These are phyloP conservation scores for Calliopum simillimum DNA, from an alignment of 2,888 invertebrate genomes.

Conservation along the genomic window DNA sequence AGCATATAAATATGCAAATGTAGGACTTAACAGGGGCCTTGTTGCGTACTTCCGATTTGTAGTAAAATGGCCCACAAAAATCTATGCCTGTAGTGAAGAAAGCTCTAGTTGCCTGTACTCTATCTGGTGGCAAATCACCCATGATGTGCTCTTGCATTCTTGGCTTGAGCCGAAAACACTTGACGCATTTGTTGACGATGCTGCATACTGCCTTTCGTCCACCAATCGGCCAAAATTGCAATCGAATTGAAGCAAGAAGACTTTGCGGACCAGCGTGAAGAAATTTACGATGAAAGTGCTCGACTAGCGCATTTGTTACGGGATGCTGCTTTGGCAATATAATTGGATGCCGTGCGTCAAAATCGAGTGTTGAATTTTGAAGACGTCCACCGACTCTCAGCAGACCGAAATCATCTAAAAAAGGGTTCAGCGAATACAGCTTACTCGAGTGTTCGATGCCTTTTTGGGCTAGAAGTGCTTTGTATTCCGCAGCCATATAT, in stretches of 20 bases:
- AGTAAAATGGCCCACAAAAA: constrained; percentile 17
- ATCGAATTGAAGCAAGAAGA: constrained; percentile 15
- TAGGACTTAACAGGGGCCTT: background rate
- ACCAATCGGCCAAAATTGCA: constrained; percentile 30
- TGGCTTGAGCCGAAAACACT: constrained; percentile 23
- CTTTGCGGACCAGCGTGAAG: constrained; percentile 35
- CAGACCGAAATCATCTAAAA: constrained; percentile 28
- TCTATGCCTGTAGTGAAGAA: constrained; percentile 38
- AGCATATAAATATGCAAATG: constrained; percentile 18
- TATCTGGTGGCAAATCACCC: too few species aligned
- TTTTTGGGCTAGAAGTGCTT: background rate
- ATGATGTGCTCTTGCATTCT: background rate
- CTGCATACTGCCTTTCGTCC: constrained; percentile 19
- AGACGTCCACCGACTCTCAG: constrained; percentile 38
- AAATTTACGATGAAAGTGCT: constrained; percentile 22
- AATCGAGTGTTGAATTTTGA: constrained; percentile 12
- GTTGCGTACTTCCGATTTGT: constrained; percentile 10
- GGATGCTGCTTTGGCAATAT: constrained; percentile 36
- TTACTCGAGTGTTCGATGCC: constrained; percentile 2
- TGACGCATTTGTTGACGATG: constrained; percentile 25
- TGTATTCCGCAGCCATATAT: background rate
- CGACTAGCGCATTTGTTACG: constrained; percentile 22
- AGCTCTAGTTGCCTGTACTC: constrained; percentile 30
- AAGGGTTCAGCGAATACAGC: constrained; percentile 28
- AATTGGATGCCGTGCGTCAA: constrained; percentile 32